Base-by-base conservation (phyloP, 1,140 invertebrate genomes). In the Calephelis nemesis region DNA sequence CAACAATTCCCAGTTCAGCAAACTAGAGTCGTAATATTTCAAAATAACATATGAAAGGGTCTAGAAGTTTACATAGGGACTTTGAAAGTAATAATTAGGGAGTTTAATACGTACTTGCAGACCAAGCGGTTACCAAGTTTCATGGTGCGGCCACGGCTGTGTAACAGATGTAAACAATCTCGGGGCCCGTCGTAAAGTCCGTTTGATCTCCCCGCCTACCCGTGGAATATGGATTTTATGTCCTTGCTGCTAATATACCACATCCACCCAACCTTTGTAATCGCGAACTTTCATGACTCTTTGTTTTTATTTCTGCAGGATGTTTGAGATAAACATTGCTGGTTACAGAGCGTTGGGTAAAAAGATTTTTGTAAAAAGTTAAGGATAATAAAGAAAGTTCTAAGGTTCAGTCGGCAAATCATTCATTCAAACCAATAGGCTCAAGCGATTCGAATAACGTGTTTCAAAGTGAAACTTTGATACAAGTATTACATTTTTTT, bases 141-240 rank as follows among this genome's bases (percentile, higher is more conserved):
- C 80, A 81, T 77, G 79, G 79, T 81, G 80, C 77, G 81, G 83
- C 84, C 78, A 80, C 80, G 79, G 82, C 72, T 78, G 75, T 74
- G 85, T 81, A 86, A 81, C 88, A 91, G 86, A 91, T 90, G 88
- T 91, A 91, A 90, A 91, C 88, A 91, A 85, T 87, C 85, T 84
- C 84, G 82, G 81, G 76, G 67, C 82, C 78, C 80, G 87, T 83
- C 85, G 79, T 90, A 88, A 90, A 91, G 71, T 84, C 80, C 83
- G 88, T 90, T 91, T 91, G 88, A 91, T 90, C 82, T 88, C 75
- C 81, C 83, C 84, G 78, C 77, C 69, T 70, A 54, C 82, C 78
- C 75, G 63, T 49, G 84, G 87, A 89, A 85, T 90, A 89, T 91
- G 83, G 78, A 89, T 87, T 89, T 91, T 89, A 88, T 88, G 82